Base-by-base conservation (phyloP, 2,797 vertebrate species). In the Acanthurus leucopareius region DNA sequence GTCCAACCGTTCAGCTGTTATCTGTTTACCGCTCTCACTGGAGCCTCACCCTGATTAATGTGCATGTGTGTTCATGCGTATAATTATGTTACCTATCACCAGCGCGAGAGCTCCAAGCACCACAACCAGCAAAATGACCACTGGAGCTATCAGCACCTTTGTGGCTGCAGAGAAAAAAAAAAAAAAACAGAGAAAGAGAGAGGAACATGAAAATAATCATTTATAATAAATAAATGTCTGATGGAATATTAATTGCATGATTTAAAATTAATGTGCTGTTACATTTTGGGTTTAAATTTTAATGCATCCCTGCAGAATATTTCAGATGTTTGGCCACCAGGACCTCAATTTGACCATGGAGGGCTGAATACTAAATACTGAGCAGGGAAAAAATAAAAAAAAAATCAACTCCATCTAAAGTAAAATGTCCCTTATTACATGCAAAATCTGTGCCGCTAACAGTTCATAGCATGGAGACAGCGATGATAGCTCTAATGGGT, bases 31-130 rank as follows among this genome's bases (percentile, higher is more conserved):
- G 14, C 28, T 58, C 63, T 42, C 56, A 51, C 56, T 13, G 13
- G 16, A 69, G 61, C 66, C 60, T 42, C 53, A 9, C 20, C 25
- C 59, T 67, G 59, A 73, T 62, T 28, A 52, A 66, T 58, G 52
- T 75, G 40, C 42, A 25, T 22, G 60, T 62, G 81, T 72, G 57
- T 58, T 76, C 28, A 65, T 73, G 73, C 45, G 67, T 62, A 13
- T 67, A 53, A 75, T 64, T 81, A 52, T 59, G 75, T 97, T 97
- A 99, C 98, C 97, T 94, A 98, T 95, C 87, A 99, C 97, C 90
- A 98, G 93, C 63, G 97, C 97, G 85, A 99, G 91, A 25, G 97
- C 96, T 94, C 98, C 98, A 69, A 99, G 89, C 86, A 97, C 97
- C 93, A 98, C 93, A 85, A 97, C 96, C 91, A 99, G 93, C 85